Evolutionary conservation across 2,888 invertebrate species (phyloP), one percentile per base, ranked within the genome.

Genomic region (Pollenia angustigena): DNA sequence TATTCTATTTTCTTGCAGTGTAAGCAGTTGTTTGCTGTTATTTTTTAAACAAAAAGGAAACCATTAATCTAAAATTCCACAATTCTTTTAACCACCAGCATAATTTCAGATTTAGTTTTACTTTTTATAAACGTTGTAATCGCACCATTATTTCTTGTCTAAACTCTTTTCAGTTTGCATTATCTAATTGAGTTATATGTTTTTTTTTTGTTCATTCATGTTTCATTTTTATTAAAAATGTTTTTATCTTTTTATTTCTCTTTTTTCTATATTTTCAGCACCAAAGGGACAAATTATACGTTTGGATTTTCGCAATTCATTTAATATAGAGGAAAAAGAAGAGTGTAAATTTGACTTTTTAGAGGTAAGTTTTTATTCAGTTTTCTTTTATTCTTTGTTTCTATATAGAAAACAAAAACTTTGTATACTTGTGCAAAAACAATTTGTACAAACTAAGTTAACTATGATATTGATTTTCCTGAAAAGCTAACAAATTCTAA

Each of bases 281-380:
- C 95, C 95, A 56, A 93, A 94, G 88, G 95, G 95, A 71, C 94
- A 95, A 93, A 94, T 96, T 88, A 95, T 97, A 89, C 95, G 95
- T 88, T 94, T 97, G 90, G 97, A 97, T 93, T 97, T 97, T 94
- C 95, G 97, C 85, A 97, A 97, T 92, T 95, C 95, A 89, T 97
- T 97, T 93, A 94, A 95, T 88, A 94, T 97, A 88, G 97, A 97
- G 92, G 94, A 94, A 52, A 93, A 92, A 88, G 94, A 95, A 52
- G 94, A 94, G 80, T 98, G 97, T 93, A 95, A 95, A 92, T 96
- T 96, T 93, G 98, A 98, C 94, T 97, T 94, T 93, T 94, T 97
- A 89, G 97, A 97, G 93, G 94, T 94, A 90, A 92, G 92, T 90
- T 68, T 32, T 6, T 60, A 12, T 8, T 48, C 16, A 48, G 6